A percentile compares a stretch with the other conserved stretches of the same genome.
Conservation (phyloP, 2,888 invertebrate species). For the Monoplex corrugatus region DNA sequence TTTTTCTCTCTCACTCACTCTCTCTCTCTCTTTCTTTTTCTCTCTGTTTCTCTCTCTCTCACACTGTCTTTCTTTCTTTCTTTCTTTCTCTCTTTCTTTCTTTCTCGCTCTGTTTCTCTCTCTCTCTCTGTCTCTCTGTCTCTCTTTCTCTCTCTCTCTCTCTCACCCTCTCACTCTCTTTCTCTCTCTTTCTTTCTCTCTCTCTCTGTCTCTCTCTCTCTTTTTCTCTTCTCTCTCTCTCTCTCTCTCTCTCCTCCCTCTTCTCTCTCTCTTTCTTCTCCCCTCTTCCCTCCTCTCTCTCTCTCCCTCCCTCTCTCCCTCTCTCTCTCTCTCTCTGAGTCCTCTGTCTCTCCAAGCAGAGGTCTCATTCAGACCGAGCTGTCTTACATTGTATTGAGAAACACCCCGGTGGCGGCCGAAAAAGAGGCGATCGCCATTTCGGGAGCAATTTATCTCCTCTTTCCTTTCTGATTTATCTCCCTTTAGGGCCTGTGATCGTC, state of each 20-base stretch:
- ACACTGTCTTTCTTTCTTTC: slow-evolving; percentile 8
- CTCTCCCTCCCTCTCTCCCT: not conserved
- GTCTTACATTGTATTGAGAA: not conserved
- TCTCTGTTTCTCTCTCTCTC: slow-evolving; percentile 22
- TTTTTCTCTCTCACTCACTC: slow-evolving; percentile 14
- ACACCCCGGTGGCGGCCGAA: not conserved
- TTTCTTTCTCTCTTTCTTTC: slow-evolving; percentile 26
- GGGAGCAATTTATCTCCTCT: slow-evolving; percentile 44
- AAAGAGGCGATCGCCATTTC: slow-evolving; percentile 34
- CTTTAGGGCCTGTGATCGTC: slow-evolving; percentile 34
- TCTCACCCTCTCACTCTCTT: slow-evolving; percentile 41
- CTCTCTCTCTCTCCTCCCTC: slow-evolving; percentile 6
- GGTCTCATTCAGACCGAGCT: not conserved
- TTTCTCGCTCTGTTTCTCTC: slow-evolving; percentile 46
- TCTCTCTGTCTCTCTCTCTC: slow-evolving; percentile 41
- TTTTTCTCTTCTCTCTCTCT: slow-evolving; percentile 33
- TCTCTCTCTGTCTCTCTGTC: slow-evolving; percentile 46
- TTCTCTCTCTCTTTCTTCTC: slow-evolving; percentile 24
- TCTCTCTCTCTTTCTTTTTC: slow-evolving; percentile 4
- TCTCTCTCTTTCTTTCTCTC: slow-evolving; percentile 41
- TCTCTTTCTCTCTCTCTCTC: slow-evolving; percentile 42
- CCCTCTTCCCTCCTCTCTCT: not conserved
- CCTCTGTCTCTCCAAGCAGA: not conserved
- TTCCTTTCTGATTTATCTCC: slow-evolving; percentile 46
- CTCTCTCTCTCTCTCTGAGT: not conserved